Percentiles rank a stretch among this genome's conserved stretches.
Evolutionary conservation across 2,888 invertebrate genomes (phyloP).

Genomic region (Caenorhabditis virilis): DNA sequence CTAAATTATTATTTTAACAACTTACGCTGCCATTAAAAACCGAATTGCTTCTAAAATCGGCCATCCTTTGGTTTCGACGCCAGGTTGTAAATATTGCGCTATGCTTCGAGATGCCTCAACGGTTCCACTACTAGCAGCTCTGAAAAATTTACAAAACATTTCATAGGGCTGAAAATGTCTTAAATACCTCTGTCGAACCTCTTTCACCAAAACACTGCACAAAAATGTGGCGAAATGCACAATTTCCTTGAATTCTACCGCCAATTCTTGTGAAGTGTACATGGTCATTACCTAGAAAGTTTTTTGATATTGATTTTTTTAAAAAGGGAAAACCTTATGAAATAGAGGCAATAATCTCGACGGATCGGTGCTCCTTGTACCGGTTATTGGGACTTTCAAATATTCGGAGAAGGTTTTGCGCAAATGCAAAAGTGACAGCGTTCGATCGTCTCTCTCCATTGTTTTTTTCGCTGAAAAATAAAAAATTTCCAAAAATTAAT

Average conservation of each 20-base stretch:
- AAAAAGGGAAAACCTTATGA: constrained; percentile 70
- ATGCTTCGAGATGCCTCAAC: constrained; percentile 95
- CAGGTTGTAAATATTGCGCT: constrained; percentile 90
- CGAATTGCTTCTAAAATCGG: constrained; percentile 51
- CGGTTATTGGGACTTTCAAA: constrained; percentile 77
- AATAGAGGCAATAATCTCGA: constrained; percentile 96
- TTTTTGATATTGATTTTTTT: background rate
- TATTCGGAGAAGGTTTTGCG: constrained; percentile 94
- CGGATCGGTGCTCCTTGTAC: constrained; percentile 79
- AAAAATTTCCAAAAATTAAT: background rate
- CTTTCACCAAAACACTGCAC: constrained; percentile 73
- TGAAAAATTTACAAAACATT: constrained; percentile 9
- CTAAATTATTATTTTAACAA: no score
- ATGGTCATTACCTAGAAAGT: constrained; percentile 57
- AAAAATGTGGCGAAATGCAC: constrained; percentile 73
- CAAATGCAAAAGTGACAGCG: constrained; percentile 91
- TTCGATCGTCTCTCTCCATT: constrained; percentile 68
- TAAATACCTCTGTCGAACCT: constrained; percentile 41
- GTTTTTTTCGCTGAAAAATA: background rate
- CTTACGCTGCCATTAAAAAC: constrained; percentile 47
- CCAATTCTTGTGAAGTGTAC: constrained; percentile 78
- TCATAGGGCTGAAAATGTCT: background rate
- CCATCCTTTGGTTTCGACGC: constrained; percentile 58
- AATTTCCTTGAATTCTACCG: constrained; percentile 95
- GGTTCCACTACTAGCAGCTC: constrained; percentile 87